These are phyloP conservation scores for Nipponacmea schrenckii DNA, from an alignment of 2,888 invertebrate genomes.

Conservation along the genomic window DNA sequence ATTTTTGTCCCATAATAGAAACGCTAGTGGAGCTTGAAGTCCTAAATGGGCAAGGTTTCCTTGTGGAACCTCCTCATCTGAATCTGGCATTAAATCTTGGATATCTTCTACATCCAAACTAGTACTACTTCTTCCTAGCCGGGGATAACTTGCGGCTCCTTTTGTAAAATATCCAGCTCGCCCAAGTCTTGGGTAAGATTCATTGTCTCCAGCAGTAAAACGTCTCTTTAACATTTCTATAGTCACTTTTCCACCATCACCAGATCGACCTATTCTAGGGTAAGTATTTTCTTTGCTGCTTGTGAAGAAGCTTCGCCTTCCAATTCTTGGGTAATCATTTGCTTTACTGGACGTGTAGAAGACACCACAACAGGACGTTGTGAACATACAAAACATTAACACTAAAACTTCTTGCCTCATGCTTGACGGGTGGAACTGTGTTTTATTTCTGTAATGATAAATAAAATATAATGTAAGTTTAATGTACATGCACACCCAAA, in stretches of 20 bases:
- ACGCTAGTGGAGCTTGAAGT: neutral
- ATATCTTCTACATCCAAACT: neutral
- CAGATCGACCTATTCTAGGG: conserved; percentile 32
- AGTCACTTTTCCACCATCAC: neutral
- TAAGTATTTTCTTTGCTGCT: conserved; percentile 28
- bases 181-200: neutral
- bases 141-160: neutral
- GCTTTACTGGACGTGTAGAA: conserved; percentile 36
- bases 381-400: conserved; percentile 22
- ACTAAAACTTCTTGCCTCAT: conserved; percentile 21
- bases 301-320: conserved; percentile 34
- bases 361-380: conserved; percentile 27
- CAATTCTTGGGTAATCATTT: conserved; percentile 37
- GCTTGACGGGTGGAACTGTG: neutral
- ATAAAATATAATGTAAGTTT: too few relatives aligned
- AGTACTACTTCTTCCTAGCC: neutral
- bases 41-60: neutral
- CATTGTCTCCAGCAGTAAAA: neutral
- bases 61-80: neutral
- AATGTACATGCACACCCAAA: too few relatives aligned
- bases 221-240: neutral
- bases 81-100: neutral
- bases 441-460: too few relatives aligned
- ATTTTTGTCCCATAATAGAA: neutral
- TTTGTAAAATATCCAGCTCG: neutral